Evolutionary conservation across 64 coral and sea anemone species (phyloP).

Genomic region (Dendronephthya gigantea): DNA sequence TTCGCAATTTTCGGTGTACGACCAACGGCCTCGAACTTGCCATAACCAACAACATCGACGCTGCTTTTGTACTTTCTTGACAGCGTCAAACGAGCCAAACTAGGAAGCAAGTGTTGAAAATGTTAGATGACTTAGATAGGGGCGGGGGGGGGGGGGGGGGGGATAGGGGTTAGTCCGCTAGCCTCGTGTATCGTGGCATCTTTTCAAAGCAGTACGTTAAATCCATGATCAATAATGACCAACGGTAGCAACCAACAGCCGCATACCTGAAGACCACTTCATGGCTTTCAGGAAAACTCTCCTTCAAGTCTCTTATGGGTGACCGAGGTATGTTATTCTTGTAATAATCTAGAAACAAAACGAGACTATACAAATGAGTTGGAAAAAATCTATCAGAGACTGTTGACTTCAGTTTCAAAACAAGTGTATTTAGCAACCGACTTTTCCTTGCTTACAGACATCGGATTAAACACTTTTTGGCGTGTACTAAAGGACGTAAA

Average conservation of each 20-base stretch:
- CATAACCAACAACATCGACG: background rate
- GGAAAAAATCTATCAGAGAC: background rate
- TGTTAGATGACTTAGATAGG: no score
- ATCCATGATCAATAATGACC: no score
- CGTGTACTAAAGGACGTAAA: no score
- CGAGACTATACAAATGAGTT: background rate
- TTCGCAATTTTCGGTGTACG: background rate
- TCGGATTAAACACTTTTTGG: no score
- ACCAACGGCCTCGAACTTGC: background rate
- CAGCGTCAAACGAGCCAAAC: background rate
- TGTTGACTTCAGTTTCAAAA: background rate
- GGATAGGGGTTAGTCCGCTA: no score
- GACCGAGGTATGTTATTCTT: background rate
- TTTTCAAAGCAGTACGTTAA: no score
- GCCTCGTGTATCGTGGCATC: no score
- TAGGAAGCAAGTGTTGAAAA: background rate
- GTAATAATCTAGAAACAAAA: conserved; percentile 15
- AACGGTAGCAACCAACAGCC: no score
- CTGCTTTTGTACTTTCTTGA: background rate
- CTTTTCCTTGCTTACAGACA: no score
- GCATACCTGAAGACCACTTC: background rate
- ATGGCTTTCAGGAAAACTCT: background rate
- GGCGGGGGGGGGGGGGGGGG: no score
- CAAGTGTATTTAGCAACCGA: no score
- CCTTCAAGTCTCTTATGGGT: background rate